Evolutionary conservation across 1,140 invertebrate genomes (phyloP).

Genomic region (Meloidogyne chitwoodi): DNA sequence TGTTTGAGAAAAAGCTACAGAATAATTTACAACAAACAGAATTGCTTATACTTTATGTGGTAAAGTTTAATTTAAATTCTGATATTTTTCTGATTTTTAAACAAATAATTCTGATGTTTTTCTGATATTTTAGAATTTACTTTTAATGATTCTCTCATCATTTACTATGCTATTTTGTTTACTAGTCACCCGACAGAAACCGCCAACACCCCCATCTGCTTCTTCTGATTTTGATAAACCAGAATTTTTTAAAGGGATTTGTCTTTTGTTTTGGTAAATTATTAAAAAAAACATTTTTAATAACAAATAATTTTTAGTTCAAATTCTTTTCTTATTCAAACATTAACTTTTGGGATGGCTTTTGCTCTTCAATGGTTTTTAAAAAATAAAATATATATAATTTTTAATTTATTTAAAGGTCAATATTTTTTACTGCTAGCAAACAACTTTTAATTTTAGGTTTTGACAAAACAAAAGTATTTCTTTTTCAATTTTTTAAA

Average conservation of each 20-base stretch:
- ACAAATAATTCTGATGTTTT: background rate
- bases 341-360: slow-evolving; percentile 50
- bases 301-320: slow-evolving; percentile 28
- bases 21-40: slow-evolving; percentile 15
- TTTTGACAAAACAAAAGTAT: slow-evolving; percentile 34
- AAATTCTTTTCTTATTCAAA: slow-evolving; percentile 46
- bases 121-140: slow-evolving; percentile 38
- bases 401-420: background rate
- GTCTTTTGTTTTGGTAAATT: slow-evolving; percentile 34
- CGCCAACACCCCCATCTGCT: slow-evolving; percentile 50
- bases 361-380: slow-evolving; percentile 44
- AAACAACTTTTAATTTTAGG: slow-evolving; percentile 33
- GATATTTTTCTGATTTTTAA: background rate
- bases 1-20: background rate
- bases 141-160: slow-evolving; percentile 34
- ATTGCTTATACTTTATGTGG: slow-evolving; percentile 39
- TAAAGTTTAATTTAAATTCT: slow-evolving; percentile 4
- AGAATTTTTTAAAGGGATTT: slow-evolving; percentile 43
- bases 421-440: slow-evolving; percentile 42
- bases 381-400: no score
- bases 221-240: slow-evolving; percentile 50
- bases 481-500: slow-evolving; percentile 1
- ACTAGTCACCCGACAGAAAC: slow-evolving; percentile 24
- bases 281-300: background rate
- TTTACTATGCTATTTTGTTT: slow-evolving; percentile 41